phyloP scores from a whole-genome alignment of 2,797 vertebrate species.

The Propithecus perrieri region DNA sequence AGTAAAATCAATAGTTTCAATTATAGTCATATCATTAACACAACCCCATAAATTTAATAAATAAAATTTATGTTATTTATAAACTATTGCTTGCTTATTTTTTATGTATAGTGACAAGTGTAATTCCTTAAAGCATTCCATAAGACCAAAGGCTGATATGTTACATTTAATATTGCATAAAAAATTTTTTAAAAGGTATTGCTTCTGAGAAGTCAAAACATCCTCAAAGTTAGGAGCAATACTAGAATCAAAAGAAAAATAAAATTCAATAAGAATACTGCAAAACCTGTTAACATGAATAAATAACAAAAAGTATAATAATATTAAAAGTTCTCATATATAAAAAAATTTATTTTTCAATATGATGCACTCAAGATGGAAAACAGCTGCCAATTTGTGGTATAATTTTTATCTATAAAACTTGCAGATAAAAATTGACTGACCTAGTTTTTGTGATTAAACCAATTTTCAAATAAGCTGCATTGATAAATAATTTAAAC shows the following conservation, averaged over 20 bases:
- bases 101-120: neutral
- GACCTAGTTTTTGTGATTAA: neutral
- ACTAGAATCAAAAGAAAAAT: neutral
- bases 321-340: neutral
- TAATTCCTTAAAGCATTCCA: neutral
- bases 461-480: neutral
- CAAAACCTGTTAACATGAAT: neutral
- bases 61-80: slow-evolving; percentile 14
- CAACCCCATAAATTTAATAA: neutral
- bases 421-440: neutral
- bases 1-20: slow-evolving; percentile 42
- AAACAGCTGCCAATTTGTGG: neutral
- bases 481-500: neutral
- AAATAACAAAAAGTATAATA: neutral
- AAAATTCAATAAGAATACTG: neutral
- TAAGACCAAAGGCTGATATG: neutral
- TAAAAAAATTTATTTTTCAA: neutral
- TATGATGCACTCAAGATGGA: neutral
- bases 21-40: slow-evolving; percentile 17
- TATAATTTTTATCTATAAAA: neutral
- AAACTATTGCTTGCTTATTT: slow-evolving; percentile 35
- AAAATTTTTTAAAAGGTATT: neutral
- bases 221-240: neutral
- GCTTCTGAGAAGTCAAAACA: slow-evolving; percentile 18
- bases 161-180: neutral